A percentile compares a stretch with the other conserved stretches of the same genome.
These are phyloP conservation scores for Tragelaphus imberbis DNA, from an alignment of 2,113 vertebrate genomes.

Conservation along the genomic window DNA sequence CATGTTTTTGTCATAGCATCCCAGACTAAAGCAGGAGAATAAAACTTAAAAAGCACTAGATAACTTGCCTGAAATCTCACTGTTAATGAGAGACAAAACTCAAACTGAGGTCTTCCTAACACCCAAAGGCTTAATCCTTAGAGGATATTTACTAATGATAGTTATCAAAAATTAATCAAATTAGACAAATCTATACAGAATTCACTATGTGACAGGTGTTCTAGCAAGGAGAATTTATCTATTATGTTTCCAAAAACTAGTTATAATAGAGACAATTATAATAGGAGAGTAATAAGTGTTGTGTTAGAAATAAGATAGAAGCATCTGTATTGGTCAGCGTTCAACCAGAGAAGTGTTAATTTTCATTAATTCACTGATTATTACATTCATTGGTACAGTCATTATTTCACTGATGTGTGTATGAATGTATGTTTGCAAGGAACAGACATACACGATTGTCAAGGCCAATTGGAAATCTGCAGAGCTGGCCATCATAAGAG, in stretches of 20 bases:
- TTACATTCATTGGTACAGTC: neutral
- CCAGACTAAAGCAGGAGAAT: neutral
- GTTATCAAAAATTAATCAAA: neutral
- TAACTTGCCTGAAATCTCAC: neutral
- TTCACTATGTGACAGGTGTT: neutral
- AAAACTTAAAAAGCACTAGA: neutral
- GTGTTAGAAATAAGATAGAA: neutral
- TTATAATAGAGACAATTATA: neutral
- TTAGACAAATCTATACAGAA: neutral
- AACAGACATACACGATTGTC: neutral
- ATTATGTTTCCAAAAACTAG: neutral
- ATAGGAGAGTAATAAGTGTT: neutral
- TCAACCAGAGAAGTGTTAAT: neutral
- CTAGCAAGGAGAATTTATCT: neutral
- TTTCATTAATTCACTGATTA: neutral
- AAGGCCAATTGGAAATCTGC: neutral
- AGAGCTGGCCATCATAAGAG: neutral
- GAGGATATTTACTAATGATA: neutral
- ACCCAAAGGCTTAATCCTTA: neutral
- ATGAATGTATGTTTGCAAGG: neutral
- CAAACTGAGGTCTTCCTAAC: neutral
- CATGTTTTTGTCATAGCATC: neutral
- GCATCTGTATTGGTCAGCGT: neutral
- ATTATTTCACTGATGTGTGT: neutral
- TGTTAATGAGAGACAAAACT: neutral